phyloP scores from a whole-genome alignment of 92 coral and sea anemone genomes.

The Epizoanthus rinbou region DNA sequence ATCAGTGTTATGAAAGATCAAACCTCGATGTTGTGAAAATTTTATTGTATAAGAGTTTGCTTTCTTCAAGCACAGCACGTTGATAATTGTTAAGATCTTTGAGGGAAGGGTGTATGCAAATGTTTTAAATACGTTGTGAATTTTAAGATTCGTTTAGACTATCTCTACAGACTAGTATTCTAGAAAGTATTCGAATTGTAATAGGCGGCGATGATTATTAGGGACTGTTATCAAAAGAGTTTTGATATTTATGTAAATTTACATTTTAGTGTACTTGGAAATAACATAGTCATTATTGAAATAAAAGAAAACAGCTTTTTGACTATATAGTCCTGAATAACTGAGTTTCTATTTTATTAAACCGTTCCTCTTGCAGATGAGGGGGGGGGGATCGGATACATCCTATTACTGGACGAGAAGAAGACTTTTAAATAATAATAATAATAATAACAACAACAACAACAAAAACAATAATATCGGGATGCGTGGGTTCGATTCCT shows the following conservation, averaged over 20 bases:
- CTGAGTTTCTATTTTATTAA: too few species aligned
- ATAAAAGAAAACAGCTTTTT: too few species aligned
- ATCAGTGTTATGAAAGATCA: not conserved
- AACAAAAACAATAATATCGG: too few species aligned
- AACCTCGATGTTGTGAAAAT: not conserved
- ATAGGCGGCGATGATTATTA: not conserved
- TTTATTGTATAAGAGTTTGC: too few species aligned
- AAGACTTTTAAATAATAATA: too few species aligned
- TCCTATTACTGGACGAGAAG: too few species aligned
- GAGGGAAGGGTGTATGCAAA: not conserved
- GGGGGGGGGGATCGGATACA: too few species aligned
- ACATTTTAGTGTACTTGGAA: not conserved
- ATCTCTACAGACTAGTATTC: not conserved
- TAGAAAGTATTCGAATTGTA: slow-evolving; percentile 3
- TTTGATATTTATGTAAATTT: slow-evolving; percentile 24
- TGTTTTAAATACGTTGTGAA: slow-evolving; percentile 4
- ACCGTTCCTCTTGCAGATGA: too few species aligned
- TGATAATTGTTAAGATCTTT: slow-evolving; percentile 3
- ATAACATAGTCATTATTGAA: too few species aligned
- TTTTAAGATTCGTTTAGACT: not conserved
- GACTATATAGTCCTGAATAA: too few species aligned
- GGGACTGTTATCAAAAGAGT: not conserved
- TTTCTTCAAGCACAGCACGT: not conserved
- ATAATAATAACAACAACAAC: too few species aligned
- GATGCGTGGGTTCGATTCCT: too few species aligned